A percentile compares a stretch with the other conserved stretches of the same genome.
Conservation (phyloP, 1,140 invertebrate species). For the Tetramorium parvispinum region DNA sequence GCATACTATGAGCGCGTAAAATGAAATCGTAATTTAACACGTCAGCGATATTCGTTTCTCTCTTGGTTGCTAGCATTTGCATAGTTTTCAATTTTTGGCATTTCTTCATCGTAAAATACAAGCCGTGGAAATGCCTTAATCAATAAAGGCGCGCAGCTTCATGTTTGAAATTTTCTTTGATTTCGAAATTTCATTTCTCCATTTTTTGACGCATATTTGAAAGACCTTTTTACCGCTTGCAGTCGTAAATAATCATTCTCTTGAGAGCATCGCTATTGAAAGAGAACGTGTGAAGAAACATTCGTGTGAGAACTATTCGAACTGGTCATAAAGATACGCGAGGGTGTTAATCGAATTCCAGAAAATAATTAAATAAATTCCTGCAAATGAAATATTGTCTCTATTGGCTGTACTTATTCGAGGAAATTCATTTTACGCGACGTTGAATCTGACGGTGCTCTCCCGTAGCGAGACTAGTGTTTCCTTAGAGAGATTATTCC, state of each 20-base stretch:
- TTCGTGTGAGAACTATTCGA: not conserved
- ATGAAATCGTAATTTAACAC: constrained; percentile 17
- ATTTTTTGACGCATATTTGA: not conserved
- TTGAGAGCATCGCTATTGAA: not conserved
- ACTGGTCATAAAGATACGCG: not conserved
- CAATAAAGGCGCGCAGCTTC: not conserved
- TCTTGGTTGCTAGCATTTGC: not conserved
- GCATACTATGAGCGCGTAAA: constrained; percentile 5
- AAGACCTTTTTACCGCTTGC: not conserved
- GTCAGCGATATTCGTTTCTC: constrained; percentile 5
- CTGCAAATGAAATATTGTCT: constrained; percentile 43
- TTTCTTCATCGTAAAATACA: constrained; percentile 3
- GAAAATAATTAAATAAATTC: constrained; percentile 55
- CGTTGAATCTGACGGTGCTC: not conserved
- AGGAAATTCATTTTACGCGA: constrained; percentile 40
- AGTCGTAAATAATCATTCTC: not conserved
- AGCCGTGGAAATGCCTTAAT: not conserved
- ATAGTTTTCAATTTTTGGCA: constrained; percentile 2
- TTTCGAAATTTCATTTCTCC: not conserved
- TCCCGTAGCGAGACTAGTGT: not conserved
- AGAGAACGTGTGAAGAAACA: not conserved
- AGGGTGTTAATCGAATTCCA: constrained; percentile 22
- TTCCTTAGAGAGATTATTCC: not conserved
- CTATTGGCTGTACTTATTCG: not conserved
- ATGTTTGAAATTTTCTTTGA: constrained; percentile 14